Base-by-base conservation (phyloP, 2,797 vertebrate genomes). In the Cossypha caffra region DNA sequence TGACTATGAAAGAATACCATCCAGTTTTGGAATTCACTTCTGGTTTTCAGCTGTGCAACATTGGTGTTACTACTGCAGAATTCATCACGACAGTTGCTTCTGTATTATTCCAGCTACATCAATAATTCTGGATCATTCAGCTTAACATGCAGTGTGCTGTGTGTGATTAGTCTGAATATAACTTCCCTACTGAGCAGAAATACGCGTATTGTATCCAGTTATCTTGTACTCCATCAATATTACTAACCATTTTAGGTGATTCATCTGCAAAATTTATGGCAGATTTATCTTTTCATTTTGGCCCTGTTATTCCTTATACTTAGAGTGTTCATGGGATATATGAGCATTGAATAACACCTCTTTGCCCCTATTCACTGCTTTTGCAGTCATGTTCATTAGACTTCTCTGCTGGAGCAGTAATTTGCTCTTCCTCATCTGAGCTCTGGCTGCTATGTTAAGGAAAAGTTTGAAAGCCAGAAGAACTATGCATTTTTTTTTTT, bases 321-420 rank as follows among this genome's bases (percentile, higher is more conserved):
- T 15, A 31, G 28, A 59, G 13, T 6, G 2, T 20, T 5, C 3
- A 18, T 4, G 16, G 16, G 7, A 55, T 15, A 5, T 7, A 16
- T 1, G 11, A 9, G 8, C 48, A 14, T 33, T 72, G 31, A 91
- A 83, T 7, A 91, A 5, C 7, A n/a, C 4, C 3, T 51, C n/a
- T 94, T 29, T 90, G 21, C 21, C 16, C 66, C 43, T 29, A 12
- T 54, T 20, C 8, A 4, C 13, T 42, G 18, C 31, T 62, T 45
- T 48, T 25, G 26, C 12, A 52, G 38, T 31, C 16, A 10, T 33
- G 10, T 40, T 64, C 35, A 16, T 52, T 61, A 57, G 20, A 20
- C 16, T 48, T 64, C 5, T 73, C 29, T 61, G 3, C 12, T 37
- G 14, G 20, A 80, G 17, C 13, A 57, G 28, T 11, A 50, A 42